Percentiles rank a stretch among this genome's conserved stretches.
Conservation (phyloP, 2,113 vertebrate genomes). For the Erpornis zantholeuca region DNA sequence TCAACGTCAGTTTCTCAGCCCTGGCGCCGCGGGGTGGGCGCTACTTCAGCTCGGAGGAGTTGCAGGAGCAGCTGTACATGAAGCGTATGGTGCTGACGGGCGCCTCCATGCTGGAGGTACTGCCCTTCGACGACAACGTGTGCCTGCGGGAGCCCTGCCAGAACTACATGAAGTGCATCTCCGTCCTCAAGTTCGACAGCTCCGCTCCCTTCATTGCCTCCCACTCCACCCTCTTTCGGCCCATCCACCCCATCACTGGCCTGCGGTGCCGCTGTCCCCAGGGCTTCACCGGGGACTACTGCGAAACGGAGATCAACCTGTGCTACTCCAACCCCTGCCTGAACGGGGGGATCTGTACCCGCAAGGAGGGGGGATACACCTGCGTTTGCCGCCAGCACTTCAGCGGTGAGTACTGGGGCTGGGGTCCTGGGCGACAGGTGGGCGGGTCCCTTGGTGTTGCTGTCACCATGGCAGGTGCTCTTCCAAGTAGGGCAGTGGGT, state of each 20-base stretch:
- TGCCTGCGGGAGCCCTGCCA: slow-evolving; percentile 96
- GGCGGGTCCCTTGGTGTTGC: fast-evolving
- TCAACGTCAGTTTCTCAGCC: slow-evolving; percentile 95
- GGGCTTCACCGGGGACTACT: slow-evolving; percentile 97
- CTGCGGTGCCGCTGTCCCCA: slow-evolving; percentile 94
- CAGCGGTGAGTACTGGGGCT: slow-evolving; percentile 78
- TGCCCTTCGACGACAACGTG: slow-evolving; percentile 97
- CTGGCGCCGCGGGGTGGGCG: slow-evolving; percentile 81
- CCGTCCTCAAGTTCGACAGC: slow-evolving; percentile 95
- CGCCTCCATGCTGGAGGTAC: slow-evolving; percentile 91
- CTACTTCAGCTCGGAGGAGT: slow-evolving; percentile 93
- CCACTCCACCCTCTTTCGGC: slow-evolving; percentile 90
- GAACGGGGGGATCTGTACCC: slow-evolving; percentile 89
- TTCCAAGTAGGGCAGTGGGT: neutral
- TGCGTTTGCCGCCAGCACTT: slow-evolving; percentile 91
- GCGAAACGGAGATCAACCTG: slow-evolving; percentile 95
- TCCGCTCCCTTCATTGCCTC: slow-evolving; percentile 95
- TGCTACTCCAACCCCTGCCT: slow-evolving; percentile 97
- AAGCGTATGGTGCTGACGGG: slow-evolving; percentile 88
- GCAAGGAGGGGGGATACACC: slow-evolving; percentile 92
- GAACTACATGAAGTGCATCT: slow-evolving; percentile 99
- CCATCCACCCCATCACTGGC: slow-evolving; percentile 95
- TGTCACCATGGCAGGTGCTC: neutral
- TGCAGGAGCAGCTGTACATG: slow-evolving; percentile 98
- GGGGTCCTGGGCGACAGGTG: fast-evolving